A percentile compares a stretch with the other conserved stretches of the same genome.
Evolutionary conservation across 2,797 vertebrate species (phyloP).

Genomic region (Champsocephalus esox): DNA sequence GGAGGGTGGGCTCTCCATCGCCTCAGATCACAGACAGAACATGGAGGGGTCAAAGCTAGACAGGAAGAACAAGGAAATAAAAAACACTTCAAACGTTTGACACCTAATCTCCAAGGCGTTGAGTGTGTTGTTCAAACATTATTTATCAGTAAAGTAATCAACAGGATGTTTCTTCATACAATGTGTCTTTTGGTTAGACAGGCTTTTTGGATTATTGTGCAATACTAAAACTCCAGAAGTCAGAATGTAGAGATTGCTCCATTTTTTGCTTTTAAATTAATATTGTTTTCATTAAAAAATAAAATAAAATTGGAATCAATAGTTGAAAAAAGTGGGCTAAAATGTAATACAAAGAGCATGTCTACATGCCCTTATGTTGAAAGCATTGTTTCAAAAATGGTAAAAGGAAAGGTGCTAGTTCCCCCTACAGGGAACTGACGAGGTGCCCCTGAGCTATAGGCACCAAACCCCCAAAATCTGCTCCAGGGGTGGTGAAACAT

Average conservation of each 20-base stretch:
- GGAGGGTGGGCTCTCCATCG: slow-evolving; percentile 83
- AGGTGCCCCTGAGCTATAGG: too few species aligned
- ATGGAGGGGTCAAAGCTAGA: slow-evolving; percentile 7
- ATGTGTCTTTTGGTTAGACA: not conserved
- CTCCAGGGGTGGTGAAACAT: too few species aligned
- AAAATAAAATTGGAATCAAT: not conserved
- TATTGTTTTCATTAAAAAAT: too few species aligned
- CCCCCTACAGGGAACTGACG: too few species aligned
- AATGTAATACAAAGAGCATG: too few species aligned
- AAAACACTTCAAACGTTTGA: not conserved
- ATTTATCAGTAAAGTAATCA: not conserved
- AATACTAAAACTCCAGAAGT: too few species aligned
- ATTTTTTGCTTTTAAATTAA: slow-evolving; percentile 3
- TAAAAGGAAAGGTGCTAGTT: too few species aligned
- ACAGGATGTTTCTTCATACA: not conserved
- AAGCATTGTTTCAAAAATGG: too few species aligned
- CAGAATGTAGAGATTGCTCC: not conserved
- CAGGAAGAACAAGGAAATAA: not conserved
- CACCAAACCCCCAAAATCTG: too few species aligned
- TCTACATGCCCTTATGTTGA: too few species aligned
- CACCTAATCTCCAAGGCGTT: not conserved
- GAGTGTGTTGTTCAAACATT: not conserved
- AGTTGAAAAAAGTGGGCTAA: too few species aligned
- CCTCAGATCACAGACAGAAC: slow-evolving; percentile 41
- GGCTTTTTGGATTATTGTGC: too few species aligned